phyloP scores from a whole-genome alignment of 2,113 vertebrate species.

The Myrmecobius fasciatus region DNA sequence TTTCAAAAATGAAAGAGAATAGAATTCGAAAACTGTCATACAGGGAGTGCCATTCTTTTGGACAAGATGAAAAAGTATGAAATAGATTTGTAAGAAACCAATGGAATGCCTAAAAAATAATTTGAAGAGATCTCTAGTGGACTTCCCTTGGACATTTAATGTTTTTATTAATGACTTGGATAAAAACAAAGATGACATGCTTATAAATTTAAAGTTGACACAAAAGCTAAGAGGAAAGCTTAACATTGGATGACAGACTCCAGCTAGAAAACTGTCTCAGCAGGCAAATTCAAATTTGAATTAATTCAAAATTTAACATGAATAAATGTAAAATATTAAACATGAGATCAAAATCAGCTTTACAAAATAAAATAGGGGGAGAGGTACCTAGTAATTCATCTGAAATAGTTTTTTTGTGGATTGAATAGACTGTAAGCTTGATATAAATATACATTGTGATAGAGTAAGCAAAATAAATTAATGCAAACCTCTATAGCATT shows the following conservation, averaged over 20 bases:
- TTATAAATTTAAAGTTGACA: not conserved
- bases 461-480: not conserved
- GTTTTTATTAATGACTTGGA: not conserved
- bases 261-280: not conserved
- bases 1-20: not conserved
- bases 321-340: not conserved
- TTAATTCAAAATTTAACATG: not conserved
- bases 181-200: not conserved
- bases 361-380: not conserved
- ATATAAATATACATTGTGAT: not conserved
- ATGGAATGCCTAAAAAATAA: not conserved
- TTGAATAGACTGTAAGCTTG: not conserved
- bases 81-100: not conserved
- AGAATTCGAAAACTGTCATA: not conserved
- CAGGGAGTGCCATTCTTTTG: not conserved
- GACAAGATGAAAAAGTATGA: not conserved
- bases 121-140: not conserved
- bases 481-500: not conserved
- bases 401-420: not conserved
- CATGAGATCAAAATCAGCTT: not conserved
- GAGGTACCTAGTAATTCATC: not conserved
- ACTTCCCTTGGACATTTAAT: not conserved
- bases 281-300: not conserved
- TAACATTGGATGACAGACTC: not conserved
- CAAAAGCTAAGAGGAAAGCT: not conserved